Conservation (phyloP, 2,113 vertebrate genomes). For the Sinocyclocheilus anshuiensis region DNA sequence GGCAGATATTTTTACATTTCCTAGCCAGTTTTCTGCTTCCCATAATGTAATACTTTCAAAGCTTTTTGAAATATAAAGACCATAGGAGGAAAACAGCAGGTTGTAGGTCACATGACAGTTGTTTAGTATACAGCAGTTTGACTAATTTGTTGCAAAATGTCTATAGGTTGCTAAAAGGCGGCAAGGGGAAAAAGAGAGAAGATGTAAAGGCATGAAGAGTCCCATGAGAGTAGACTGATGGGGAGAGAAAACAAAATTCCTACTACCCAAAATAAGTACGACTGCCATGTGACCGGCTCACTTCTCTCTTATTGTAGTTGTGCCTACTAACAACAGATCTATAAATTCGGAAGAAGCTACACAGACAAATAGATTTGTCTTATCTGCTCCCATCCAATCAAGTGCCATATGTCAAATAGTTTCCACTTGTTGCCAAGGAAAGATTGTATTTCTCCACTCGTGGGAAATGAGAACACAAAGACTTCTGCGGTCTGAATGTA, state of each 20-base stretch:
- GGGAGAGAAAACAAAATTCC: background rate
- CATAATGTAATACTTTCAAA: background rate
- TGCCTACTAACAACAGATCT: background rate
- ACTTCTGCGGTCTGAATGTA: background rate
- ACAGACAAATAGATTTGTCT: background rate
- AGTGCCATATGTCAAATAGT: background rate
- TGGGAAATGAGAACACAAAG: background rate
- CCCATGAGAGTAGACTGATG: background rate
- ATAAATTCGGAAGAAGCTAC: background rate
- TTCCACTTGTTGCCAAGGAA: background rate
- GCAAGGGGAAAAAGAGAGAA: background rate
- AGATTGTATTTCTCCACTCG: background rate
- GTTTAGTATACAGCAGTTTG: background rate
- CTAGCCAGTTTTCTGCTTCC: background rate
- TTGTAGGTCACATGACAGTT: background rate
- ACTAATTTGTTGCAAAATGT: background rate
- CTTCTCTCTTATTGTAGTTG: background rate
- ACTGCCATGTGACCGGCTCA: background rate
- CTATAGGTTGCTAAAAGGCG: background rate
- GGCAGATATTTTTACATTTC: background rate
- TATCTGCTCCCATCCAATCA: slow-evolving; percentile 4
- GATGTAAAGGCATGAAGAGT: background rate
- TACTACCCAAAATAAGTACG: background rate
- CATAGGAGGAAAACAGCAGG: background rate
- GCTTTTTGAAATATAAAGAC: background rate